These are phyloP conservation scores for Lepidurus arcticus DNA, from an alignment of 1,140 invertebrate species.

Conservation along the genomic window DNA sequence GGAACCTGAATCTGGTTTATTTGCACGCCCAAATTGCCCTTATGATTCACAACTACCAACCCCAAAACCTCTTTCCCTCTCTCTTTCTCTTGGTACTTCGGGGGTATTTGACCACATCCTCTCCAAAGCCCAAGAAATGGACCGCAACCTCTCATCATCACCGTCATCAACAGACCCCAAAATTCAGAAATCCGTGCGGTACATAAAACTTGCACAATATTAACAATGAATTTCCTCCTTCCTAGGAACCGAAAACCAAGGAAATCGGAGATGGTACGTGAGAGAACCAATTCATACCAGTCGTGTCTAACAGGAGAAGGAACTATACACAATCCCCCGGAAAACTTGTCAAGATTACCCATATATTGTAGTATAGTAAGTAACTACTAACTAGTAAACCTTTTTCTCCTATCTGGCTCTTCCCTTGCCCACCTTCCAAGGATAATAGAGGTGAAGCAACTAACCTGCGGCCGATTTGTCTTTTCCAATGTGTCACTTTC, in stretches of 20 bases:
- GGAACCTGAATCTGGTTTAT: too few species aligned
- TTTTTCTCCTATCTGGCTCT: not conserved
- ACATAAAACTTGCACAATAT: not conserved
- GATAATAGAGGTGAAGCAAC: conserved; percentile 21
- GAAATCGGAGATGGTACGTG: not conserved
- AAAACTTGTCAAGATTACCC: not conserved
- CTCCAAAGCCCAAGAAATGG: not conserved
- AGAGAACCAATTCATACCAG: conserved; percentile 5
- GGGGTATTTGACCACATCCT: not conserved
- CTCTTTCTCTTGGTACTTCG: not conserved
- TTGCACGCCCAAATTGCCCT: not conserved
- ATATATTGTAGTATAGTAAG: not conserved
- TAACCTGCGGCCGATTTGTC: conserved; percentile 20
- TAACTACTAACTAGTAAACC: not conserved
- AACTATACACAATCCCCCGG: not conserved
- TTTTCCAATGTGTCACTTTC: conserved; percentile 4
- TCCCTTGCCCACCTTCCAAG: not conserved
- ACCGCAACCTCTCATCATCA: conserved; percentile 21
- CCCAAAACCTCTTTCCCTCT: not conserved
- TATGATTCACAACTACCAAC: not conserved
- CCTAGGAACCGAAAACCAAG: not conserved
- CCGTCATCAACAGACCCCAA: not conserved
- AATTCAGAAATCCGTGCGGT: not conserved
- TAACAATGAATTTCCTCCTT: not conserved
- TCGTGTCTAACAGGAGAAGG: not conserved